A percentile compares a stretch with the other conserved stretches of the same genome.
phyloP scores from a whole-genome alignment of 2,888 invertebrate species.

The Agriotes lineatus region DNA sequence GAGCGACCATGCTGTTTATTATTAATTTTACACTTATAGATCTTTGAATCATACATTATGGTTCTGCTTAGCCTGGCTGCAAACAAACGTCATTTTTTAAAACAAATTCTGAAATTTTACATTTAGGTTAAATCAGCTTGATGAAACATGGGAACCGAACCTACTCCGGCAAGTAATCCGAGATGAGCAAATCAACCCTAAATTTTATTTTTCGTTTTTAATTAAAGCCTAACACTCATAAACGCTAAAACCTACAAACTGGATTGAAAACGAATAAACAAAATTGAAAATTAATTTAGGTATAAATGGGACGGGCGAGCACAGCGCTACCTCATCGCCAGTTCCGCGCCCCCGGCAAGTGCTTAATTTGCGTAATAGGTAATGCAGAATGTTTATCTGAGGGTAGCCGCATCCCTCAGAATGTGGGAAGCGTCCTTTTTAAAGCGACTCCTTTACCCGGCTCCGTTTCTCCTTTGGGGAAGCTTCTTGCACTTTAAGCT shows the following conservation, averaged over 20 bases:
- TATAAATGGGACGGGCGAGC: neutral
- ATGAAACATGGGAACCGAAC: too few relatives aligned
- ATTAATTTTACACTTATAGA: too few relatives aligned
- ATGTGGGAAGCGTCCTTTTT: constrained; percentile 9
- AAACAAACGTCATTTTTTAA: too few relatives aligned
- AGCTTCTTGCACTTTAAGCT: neutral
- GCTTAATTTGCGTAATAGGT: constrained; percentile 25
- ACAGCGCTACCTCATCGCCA: constrained; percentile 2
- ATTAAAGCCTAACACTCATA: too few relatives aligned
- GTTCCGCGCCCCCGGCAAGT: constrained; percentile 6
- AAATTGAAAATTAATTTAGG: constrained; percentile 21
- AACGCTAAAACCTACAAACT: neutral
- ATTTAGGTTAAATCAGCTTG: too few relatives aligned
- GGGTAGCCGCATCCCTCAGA: constrained; percentile 18
- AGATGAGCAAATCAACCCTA: too few relatives aligned
- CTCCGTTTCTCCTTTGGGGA: neutral
- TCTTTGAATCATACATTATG: too few relatives aligned
- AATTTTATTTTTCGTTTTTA: too few relatives aligned
- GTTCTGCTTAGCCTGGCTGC: too few relatives aligned
- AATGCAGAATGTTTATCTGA: constrained; percentile 22
- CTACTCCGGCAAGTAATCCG: too few relatives aligned
- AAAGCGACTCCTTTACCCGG: neutral
- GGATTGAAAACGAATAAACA: neutral
- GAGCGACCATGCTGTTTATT: too few relatives aligned
- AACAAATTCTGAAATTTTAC: too few relatives aligned